These are phyloP conservation scores for Sebastes baramenuke DNA, from an alignment of 2,797 vertebrate species.

Conservation along the genomic window DNA sequence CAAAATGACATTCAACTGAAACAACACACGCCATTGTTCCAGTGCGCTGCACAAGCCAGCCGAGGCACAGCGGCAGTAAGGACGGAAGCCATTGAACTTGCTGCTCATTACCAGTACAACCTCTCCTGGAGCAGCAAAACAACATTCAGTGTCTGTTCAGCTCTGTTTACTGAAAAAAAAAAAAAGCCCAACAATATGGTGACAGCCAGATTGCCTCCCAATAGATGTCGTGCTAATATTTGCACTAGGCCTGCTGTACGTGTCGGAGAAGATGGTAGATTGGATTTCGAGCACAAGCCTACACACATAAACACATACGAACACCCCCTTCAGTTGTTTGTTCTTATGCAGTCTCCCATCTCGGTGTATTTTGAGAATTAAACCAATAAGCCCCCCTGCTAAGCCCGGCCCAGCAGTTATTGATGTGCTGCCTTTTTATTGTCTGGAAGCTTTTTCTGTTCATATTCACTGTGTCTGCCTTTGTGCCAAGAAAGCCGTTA, in stretches of 20 bases:
- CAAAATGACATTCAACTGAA: conserved; percentile 57
- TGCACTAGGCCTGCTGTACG: conserved; percentile 68
- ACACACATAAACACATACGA: conserved; percentile 47
- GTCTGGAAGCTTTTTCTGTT: conserved; percentile 72
- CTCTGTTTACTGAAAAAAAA: conserved; percentile 62
- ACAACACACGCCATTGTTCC: conserved; percentile 58
- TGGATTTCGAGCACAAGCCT: conserved; percentile 60
- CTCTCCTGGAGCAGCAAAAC: conserved; percentile 52
- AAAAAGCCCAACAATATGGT: conserved; percentile 60
- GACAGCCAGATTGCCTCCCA: conserved; percentile 73
- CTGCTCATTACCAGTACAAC: conserved; percentile 59
- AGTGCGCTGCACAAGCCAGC: conserved; percentile 43
- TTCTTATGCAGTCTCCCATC: conserved; percentile 61
- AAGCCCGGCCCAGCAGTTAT: conserved; percentile 68
- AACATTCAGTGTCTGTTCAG: conserved; percentile 58
- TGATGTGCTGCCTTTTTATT: conserved; percentile 69
- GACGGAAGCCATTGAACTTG: conserved; percentile 61
- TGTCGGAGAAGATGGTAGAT: conserved; percentile 68
- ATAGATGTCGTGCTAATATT: conserved; percentile 76
- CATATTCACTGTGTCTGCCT: conserved; percentile 65
- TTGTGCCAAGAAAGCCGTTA: conserved; percentile 54
- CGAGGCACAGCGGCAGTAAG: conserved; percentile 26
- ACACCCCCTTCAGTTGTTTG: conserved; percentile 66
- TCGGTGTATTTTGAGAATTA: conserved; percentile 74
- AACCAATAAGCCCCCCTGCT: conserved; percentile 74